Conservation (phyloP, 2,797 vertebrate species). For the Sebastes goodei region DNA sequence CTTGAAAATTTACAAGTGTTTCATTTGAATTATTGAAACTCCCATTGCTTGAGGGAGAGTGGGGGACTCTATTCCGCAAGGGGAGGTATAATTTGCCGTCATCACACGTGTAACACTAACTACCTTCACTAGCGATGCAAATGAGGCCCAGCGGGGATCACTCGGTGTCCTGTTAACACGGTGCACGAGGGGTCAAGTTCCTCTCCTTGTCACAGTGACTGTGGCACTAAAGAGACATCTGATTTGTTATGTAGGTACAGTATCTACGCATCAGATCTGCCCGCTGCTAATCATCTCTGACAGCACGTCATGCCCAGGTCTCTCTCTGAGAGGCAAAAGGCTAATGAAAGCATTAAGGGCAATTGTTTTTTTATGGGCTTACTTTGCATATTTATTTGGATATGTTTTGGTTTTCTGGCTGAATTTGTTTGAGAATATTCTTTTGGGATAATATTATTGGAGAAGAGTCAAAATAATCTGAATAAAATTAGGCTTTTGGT, state of each 20-base stretch:
- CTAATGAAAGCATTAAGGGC: conserved; percentile 44
- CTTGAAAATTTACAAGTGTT: conserved; percentile 61
- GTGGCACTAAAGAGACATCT: conserved; percentile 41
- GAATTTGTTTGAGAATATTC: conserved; percentile 35
- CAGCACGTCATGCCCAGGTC: conserved; percentile 43
- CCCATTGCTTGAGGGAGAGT: conserved; percentile 19
- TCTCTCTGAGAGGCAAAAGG: conserved; percentile 41
- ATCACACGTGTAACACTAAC: conserved; percentile 66
- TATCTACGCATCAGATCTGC: conserved; percentile 38
- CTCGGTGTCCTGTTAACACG: conserved; percentile 67
- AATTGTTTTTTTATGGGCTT: conserved; percentile 38
- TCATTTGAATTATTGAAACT: conserved; percentile 67
- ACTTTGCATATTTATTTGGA: conserved; percentile 34
- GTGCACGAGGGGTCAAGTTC: conserved; percentile 64
- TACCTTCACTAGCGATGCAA: conserved; percentile 64
- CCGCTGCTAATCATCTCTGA: conserved; percentile 40
- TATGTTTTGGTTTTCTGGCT: conserved; percentile 13
- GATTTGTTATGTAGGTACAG: conserved; percentile 51
- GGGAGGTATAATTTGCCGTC: conserved; percentile 42
- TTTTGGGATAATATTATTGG: conserved; percentile 24
- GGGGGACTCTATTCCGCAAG: conserved; percentile 31
- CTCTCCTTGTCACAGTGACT: conserved; percentile 41
- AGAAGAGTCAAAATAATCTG: conserved; percentile 26
- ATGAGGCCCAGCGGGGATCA: conserved; percentile 51
- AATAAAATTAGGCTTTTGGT: conserved; percentile 32